Base-by-base conservation (phyloP, 2,888 invertebrate species). In the Hofmannophila pseudospretella region DNA sequence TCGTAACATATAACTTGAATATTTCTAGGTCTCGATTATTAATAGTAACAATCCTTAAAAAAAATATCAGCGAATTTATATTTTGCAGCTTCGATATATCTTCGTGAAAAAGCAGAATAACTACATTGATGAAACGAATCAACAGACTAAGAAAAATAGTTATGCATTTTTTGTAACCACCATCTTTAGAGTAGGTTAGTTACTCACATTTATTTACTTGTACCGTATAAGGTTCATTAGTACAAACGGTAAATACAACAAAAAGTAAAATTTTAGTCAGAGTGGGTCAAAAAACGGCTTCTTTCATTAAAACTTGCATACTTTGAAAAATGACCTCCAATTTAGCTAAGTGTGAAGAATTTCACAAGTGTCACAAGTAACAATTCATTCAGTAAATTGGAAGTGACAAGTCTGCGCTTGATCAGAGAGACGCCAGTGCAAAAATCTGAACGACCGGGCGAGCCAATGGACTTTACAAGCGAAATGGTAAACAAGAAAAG, bases 351-450 rank as follows among this genome's bases (percentile, higher is more conserved):
- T 47, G 33, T 43, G 34, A 49, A 49, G 51, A 60, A 57, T 63
- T 64, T 64, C 54, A 54, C 47, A 47, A 57, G 45, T 52, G 51
- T 51, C 58, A 36, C 50, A 36, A 49, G 52, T 46, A 45, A 59
- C 57, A 59, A 74, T 67, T 71, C 67, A 73, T 70, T 53, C 45
- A 49, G 59, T 53, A 58, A 69, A 72, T 71, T 67, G 50, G 45
- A 67, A 56, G 57, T 58, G 70, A 63, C 63, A 63, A 47, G 66
- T 67, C 64, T 71, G 67, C 55, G 52, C 57, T 64, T 61, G 66
- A 67, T 67, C 65, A 73, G 56, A 48, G 47, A 49, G 47, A 47
- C 45, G 55, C 41, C 55, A 44, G 48, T 50, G 50, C 47, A 57
- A 63, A 59, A 64, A 58, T 58, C 50, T 59, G 47, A 39, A 44